Evolutionary conservation across 1,140 invertebrate species (phyloP).

Genomic region (Pantala flavescens): DNA sequence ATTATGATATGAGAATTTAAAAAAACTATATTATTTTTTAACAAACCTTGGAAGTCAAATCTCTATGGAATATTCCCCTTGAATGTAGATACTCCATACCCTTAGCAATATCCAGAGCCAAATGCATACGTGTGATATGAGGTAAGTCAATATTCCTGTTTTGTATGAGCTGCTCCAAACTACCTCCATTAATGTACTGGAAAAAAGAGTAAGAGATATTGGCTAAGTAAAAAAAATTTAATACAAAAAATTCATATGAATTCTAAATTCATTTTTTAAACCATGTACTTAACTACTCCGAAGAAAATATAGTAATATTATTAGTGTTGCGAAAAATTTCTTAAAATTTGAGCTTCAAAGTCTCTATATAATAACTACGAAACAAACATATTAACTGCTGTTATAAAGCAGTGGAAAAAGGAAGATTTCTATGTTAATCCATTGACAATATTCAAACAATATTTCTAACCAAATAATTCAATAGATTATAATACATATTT

Average conservation of each 20-base stretch:
- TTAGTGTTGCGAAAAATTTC: too few species aligned
- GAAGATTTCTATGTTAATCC: too few species aligned
- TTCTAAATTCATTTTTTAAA: neutral
- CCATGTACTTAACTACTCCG: too few species aligned
- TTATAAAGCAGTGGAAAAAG: too few species aligned
- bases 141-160: conserved; percentile 53
- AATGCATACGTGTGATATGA: conserved; percentile 67
- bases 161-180: conserved; percentile 74
- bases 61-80: conserved; percentile 83
- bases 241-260: neutral
- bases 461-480: too few species aligned
- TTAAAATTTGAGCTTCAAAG: too few species aligned
- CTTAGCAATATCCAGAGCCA: conserved; percentile 75
- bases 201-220: conserved; percentile 16
- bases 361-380: too few species aligned
- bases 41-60: conserved; percentile 83
- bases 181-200: conserved; percentile 85
- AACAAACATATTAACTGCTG: too few species aligned
- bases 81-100: conserved; percentile 90
- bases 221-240: neutral
- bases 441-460: too few species aligned
- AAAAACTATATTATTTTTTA: too few species aligned
- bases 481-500: too few species aligned
- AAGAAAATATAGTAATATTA: neutral
- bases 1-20: too few species aligned